A percentile compares a stretch with the other conserved stretches of the same genome.
Conservation (phyloP, 2,113 vertebrate species). For the Dendrocopos noguchii region DNA sequence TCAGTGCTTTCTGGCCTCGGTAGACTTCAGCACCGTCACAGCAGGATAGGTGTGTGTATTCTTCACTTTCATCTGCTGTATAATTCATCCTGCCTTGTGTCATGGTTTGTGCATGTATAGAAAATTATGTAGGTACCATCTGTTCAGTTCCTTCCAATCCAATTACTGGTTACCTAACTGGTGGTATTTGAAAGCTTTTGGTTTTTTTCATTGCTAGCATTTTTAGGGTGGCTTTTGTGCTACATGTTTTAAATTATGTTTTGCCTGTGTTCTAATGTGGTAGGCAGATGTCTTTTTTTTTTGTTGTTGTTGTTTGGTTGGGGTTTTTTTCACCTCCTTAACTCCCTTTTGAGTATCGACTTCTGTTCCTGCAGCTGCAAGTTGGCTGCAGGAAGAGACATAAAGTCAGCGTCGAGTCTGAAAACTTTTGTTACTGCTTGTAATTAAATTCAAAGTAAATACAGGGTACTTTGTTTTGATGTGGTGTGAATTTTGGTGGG, state of each 20-base stretch:
- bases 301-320: background rate
- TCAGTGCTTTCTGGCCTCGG: background rate
- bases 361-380: background rate
- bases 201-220: background rate
- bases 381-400: background rate
- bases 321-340: background rate
- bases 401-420: background rate
- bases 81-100: background rate
- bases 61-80: rapidly evolving
- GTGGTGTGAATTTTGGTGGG: background rate
- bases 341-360: background rate
- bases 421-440: background rate
- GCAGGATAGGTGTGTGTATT: background rate
- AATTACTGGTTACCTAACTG: background rate
- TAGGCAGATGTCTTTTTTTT: background rate
- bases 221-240: background rate
- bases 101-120: background rate
- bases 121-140: background rate
- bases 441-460: background rate
- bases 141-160: background rate
- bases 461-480: background rate
- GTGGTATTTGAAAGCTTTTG: background rate
- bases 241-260: background rate
- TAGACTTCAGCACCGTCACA: background rate
- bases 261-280: background rate